Conservation (phyloP, 64 coral and sea anemone genomes). For the Actinia equina region DNA sequence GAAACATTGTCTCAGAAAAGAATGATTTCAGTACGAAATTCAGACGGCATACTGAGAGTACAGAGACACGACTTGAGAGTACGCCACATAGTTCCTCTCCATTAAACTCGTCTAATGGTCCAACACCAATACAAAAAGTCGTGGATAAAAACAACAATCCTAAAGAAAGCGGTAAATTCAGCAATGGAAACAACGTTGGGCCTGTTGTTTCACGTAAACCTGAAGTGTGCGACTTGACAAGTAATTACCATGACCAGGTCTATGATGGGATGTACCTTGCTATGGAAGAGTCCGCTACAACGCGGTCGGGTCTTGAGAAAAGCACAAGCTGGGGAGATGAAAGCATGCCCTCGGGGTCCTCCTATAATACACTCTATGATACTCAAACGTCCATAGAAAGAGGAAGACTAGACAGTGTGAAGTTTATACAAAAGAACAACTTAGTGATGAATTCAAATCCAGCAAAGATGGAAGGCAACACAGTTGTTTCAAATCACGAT, state of each 20-base stretch:
- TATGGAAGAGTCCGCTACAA: not conserved
- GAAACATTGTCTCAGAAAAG: not conserved
- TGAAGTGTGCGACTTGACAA: not conserved
- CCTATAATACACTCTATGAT: not conserved
- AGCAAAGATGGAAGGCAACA: not conserved
- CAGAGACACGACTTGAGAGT: not conserved
- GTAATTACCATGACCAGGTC: not conserved
- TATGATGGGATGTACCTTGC: conserved; percentile 17
- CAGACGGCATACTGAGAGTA: not conserved
- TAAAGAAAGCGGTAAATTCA: not conserved
- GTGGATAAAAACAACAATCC: not conserved
- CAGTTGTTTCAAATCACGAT: not conserved
- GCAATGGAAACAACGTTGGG: not conserved
- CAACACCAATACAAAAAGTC: not conserved
- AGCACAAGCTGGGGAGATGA: not conserved
- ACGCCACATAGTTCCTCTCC: not conserved
- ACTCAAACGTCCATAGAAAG: not conserved
- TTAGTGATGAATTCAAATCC: not conserved
- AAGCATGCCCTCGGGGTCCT: not conserved
- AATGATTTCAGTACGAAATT: not conserved
- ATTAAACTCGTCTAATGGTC: not conserved
- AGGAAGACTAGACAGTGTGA: not conserved
- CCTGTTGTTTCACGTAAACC: not conserved
- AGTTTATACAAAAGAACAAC: not conserved
- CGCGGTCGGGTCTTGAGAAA: conserved; percentile 10